A percentile compares a stretch with the other conserved stretches of the same genome.
phyloP scores from a whole-genome alignment of 2,797 vertebrate genomes.

The Sarcophilus harrisii region DNA sequence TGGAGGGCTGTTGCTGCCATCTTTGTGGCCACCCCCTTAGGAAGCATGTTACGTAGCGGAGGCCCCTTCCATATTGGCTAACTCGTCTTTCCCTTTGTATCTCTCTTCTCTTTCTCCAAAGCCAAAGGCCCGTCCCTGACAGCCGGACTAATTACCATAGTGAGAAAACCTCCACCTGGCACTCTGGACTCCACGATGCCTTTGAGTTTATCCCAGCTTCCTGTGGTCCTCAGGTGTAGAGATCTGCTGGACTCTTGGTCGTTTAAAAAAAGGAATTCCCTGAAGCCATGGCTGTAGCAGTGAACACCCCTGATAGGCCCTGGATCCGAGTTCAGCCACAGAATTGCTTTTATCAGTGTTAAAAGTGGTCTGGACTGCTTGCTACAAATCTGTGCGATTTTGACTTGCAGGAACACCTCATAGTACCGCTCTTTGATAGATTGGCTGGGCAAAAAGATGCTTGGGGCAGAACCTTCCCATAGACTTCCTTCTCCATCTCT shows the following conservation, averaged over 20 bases:
- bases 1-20: background rate
- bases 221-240: constrained; percentile 98
- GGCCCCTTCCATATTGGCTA: constrained; percentile 1
- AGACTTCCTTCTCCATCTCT: constrained; percentile 76
- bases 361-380: constrained; percentile 87
- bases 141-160: constrained; percentile 85
- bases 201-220: constrained; percentile 95
- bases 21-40: background rate
- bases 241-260: constrained; percentile 92
- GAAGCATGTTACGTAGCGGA: background rate
- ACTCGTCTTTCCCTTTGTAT: constrained; percentile 67
- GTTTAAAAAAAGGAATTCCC: constrained; percentile 90
- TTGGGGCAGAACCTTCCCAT: constrained; percentile 82
- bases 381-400: constrained; percentile 90
- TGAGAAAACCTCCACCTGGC: constrained; percentile 88
- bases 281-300: constrained; percentile 93
- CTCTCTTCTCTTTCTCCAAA: constrained; percentile 81
- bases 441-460: constrained; percentile 85
- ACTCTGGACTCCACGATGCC: constrained; percentile 95
- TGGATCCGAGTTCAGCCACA: constrained; percentile 84
- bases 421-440: constrained; percentile 86
- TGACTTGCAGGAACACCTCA: constrained; percentile 87
- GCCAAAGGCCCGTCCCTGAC: constrained; percentile 99
- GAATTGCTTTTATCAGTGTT: constrained; percentile 87
- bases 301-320: constrained; percentile 83